These are phyloP conservation scores for Ennomos erosarius DNA, from an alignment of 2,888 invertebrate species.

Conservation along the genomic window DNA sequence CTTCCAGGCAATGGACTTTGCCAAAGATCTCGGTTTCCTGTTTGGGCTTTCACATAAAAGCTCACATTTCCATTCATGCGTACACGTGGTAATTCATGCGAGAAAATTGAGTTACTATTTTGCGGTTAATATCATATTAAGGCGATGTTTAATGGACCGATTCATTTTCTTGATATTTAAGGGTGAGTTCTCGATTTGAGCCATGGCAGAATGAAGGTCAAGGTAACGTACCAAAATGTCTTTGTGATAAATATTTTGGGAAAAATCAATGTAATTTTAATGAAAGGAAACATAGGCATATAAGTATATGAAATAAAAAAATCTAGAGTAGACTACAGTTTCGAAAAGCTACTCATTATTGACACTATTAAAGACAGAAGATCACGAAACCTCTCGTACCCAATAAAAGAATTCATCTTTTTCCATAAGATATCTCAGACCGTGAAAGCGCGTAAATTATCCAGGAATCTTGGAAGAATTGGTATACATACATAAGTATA, in stretches of 20 bases:
- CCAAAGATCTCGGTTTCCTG: conserved; percentile 20
- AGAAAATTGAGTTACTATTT: conserved; percentile 27
- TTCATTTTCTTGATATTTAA: conserved; percentile 15
- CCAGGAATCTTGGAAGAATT: too few species aligned
- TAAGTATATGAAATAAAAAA: too few species aligned
- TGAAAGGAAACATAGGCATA: too few species aligned
- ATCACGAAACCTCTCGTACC: too few species aligned
- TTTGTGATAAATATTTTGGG: background rate
- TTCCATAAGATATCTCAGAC: too few species aligned
- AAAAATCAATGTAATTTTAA: too few species aligned
- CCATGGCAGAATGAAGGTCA: conserved; percentile 1
- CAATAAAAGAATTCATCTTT: too few species aligned
- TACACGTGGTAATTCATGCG: conserved; percentile 17
- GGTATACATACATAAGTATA: too few species aligned
- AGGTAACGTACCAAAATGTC: background rate
- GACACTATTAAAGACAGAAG: too few species aligned
- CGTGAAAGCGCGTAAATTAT: too few species aligned
- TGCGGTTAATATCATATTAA: conserved; percentile 24
- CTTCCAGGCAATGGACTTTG: conserved; percentile 11
- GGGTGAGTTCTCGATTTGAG: background rate
- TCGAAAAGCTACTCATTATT: too few species aligned
- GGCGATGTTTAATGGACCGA: conserved; percentile 20
- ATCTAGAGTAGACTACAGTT: too few species aligned
- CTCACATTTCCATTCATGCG: conserved; percentile 22
- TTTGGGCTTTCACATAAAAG: conserved; percentile 15